These are phyloP conservation scores for Hydraecia micacea DNA, from an alignment of 2,888 invertebrate species.

Conservation along the genomic window DNA sequence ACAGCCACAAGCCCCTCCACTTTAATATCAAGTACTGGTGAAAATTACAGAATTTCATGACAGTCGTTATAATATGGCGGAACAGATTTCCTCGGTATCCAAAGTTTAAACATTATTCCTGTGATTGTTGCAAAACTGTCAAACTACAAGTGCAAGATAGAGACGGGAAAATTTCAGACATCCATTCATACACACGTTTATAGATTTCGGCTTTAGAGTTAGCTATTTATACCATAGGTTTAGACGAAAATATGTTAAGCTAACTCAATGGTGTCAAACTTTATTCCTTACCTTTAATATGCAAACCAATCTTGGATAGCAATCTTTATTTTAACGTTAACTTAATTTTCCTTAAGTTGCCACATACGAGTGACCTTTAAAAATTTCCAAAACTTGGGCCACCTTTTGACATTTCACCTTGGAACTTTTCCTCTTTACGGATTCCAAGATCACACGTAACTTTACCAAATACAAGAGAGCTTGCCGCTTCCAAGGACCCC, in stretches of 20 bases:
- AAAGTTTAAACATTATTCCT: neutral
- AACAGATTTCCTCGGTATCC: too few relatives aligned
- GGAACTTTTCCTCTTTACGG: neutral
- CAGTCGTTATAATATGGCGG: too few relatives aligned
- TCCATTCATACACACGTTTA: neutral
- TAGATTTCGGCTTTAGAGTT: neutral
- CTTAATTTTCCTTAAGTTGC: neutral
- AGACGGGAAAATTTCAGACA: neutral
- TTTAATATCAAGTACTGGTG: too few relatives aligned
- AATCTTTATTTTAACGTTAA: neutral
- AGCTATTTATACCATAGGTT: neutral
- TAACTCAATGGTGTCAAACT: too few relatives aligned
- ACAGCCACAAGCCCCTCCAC: too few relatives aligned
- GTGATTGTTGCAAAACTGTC: neutral
- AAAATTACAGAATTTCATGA: too few relatives aligned
- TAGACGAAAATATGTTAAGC: neutral
- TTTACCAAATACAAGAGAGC: conserved; percentile 31
- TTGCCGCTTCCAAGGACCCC: conserved; percentile 48
- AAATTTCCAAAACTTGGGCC: neutral
- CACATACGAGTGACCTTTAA: neutral
- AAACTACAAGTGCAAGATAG: neutral
- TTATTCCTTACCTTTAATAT: neutral
- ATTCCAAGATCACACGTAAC: conserved; percentile 49
- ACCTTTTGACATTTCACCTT: neutral
- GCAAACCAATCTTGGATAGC: neutral